Evolutionary conservation across 1,140 invertebrate species (phyloP).

Genomic region (Drosophila santomea): DNA sequence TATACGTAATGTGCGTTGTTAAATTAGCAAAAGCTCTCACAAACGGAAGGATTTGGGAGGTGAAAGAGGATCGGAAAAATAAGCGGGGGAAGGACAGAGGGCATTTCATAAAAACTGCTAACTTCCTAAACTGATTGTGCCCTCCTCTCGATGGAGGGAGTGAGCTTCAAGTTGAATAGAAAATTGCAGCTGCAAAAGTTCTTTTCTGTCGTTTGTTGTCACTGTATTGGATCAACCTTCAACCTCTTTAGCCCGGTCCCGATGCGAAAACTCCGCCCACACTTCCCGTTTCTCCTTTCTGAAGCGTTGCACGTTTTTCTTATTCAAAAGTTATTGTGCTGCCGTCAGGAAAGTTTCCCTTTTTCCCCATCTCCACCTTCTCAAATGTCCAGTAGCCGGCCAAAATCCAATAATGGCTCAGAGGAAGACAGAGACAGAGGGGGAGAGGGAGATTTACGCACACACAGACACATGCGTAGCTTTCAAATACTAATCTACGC

Average conservation of each 20-base stretch:
- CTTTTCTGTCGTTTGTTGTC: conserved; percentile 26
- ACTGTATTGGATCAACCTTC: conserved; percentile 40
- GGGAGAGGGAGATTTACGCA: conserved; percentile 62
- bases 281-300: conserved; percentile 17
- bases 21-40: conserved; percentile 47
- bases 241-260: conserved; percentile 14
- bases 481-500: conserved; percentile 82
- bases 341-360: conserved; percentile 63
- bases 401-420: conserved; percentile 74
- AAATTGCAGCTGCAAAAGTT: conserved; percentile 56
- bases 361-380: conserved; percentile 44
- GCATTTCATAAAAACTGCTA: conserved; percentile 34
- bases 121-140: conserved; percentile 41
- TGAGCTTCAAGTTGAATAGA: conserved; percentile 57
- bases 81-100: conserved; percentile 1
- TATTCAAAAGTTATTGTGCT: conserved; percentile 76
- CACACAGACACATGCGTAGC: conserved; percentile 54
- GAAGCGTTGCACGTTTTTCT: conserved; percentile 60
- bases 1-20: conserved; percentile 52
- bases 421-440: conserved; percentile 7
- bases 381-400: conserved; percentile 41
- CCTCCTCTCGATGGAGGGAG: conserved; percentile 14
- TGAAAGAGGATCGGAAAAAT: not conserved
- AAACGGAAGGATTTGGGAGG: conserved; percentile 10
- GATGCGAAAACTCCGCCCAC: conserved; percentile 30